Evolutionary conservation across 2,797 vertebrate genomes (phyloP).

Genomic region (Cuniculus paca): DNA sequence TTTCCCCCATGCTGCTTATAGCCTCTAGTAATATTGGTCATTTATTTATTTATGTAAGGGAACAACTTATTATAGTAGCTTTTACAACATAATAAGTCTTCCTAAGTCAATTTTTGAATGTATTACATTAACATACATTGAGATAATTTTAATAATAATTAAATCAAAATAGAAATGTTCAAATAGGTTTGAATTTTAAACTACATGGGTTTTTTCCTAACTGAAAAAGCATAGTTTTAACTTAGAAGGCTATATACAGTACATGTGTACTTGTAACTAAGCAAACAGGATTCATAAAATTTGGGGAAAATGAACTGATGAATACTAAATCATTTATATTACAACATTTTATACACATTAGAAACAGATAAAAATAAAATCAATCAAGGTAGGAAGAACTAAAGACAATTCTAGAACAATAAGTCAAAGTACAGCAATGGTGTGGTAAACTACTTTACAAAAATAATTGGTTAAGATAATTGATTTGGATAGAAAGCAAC

Average conservation of each 20-base stretch:
- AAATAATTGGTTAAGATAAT: conserved; percentile 55
- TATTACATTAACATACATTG: conserved; percentile 85
- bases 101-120: conserved; percentile 86
- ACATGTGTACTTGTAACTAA: conserved; percentile 61
- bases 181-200: conserved; percentile 77
- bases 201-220: conserved; percentile 52
- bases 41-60: conserved; percentile 91
- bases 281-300: conserved; percentile 56
- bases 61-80: conserved; percentile 88
- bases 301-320: conserved; percentile 57
- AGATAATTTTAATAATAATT: conserved; percentile 87
- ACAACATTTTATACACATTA: conserved; percentile 71
- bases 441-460: background rate
- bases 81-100: conserved; percentile 86
- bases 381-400: conserved; percentile 23
- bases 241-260: conserved; percentile 37
- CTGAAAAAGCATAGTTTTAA: conserved; percentile 72
- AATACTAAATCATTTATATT: conserved; percentile 52
- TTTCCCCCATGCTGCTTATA: conserved; percentile 87
- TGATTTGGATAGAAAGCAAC: conserved; percentile 51
- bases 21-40: conserved; percentile 88
- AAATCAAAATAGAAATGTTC: conserved; percentile 81
- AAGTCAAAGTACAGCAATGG: conserved; percentile 45
- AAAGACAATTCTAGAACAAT: conserved; percentile 47
- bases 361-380: conserved; percentile 64